These are phyloP conservation scores for Aspidapion aeneum DNA, from an alignment of 2,888 invertebrate species.

Conservation along the genomic window DNA sequence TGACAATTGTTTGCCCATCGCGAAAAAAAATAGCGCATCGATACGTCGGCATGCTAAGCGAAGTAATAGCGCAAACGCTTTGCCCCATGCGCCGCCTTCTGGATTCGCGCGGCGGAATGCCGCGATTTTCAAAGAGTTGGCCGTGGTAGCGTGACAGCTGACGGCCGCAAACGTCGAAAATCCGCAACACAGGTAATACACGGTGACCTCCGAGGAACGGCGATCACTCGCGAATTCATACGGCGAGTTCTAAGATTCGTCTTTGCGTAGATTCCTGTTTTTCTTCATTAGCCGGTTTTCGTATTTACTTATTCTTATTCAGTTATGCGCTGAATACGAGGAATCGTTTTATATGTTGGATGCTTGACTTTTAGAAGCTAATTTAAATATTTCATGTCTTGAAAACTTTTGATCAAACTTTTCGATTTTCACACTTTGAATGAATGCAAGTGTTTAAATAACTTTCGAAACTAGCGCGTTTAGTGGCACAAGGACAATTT, in stretches of 20 bases:
- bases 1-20: background rate
- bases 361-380: too few relatives aligned
- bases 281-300: background rate
- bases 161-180: constrained; percentile 30
- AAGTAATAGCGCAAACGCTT: constrained; percentile 42
- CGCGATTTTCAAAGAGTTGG: constrained; percentile 38
- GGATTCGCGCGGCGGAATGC: constrained; percentile 40
- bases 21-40: background rate
- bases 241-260: background rate
- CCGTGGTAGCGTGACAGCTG: constrained; percentile 34
- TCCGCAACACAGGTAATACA: constrained; percentile 39
- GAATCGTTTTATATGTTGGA: too few relatives aligned
- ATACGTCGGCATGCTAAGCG: constrained; percentile 40
- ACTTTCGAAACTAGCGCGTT: too few relatives aligned
- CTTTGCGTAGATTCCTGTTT: too few relatives aligned
- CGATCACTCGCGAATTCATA: constrained; percentile 20
- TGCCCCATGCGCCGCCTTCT: constrained; percentile 39
- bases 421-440: too few relatives aligned
- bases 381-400: too few relatives aligned
- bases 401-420: too few relatives aligned
- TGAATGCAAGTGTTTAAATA: too few relatives aligned
- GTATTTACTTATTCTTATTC: too few relatives aligned
- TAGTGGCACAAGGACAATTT: too few relatives aligned
- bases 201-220: constrained; percentile 19
- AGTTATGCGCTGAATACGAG: too few relatives aligned